phyloP scores from a whole-genome alignment of 2,888 invertebrate species.

The Limenitis arthemis region DNA sequence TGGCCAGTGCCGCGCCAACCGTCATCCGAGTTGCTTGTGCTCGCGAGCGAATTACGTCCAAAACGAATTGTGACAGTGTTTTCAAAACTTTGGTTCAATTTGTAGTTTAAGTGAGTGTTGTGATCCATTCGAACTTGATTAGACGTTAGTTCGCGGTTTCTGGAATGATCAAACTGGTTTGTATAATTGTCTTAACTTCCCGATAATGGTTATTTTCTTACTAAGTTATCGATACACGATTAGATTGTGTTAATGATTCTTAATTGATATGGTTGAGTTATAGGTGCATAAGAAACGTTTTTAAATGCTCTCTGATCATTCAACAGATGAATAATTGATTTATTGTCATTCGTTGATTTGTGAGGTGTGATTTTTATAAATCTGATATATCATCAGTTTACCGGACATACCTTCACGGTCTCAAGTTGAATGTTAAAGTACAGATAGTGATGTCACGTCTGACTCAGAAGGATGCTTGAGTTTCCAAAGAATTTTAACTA shows the following conservation, averaged over 20 bases:
- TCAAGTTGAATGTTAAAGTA: not conserved
- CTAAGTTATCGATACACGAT: constrained; percentile 5
- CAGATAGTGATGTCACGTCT: constrained; percentile 14
- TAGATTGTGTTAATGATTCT: constrained; percentile 6
- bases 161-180: constrained; percentile 65
- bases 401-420: no score
- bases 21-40: constrained; percentile 41
- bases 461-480: constrained; percentile 12
- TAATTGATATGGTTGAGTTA: not conserved
- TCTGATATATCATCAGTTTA: no score
- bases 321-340: no score
- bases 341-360: no score
- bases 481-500: constrained; percentile 12
- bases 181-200: constrained; percentile 28
- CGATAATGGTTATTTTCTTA: not conserved
- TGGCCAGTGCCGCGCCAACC: constrained; percentile 57
- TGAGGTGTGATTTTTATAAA: no score
- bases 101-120: constrained; percentile 66
- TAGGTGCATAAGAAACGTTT: no score
- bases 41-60: constrained; percentile 50
- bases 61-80: constrained; percentile 44
- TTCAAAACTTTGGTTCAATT: constrained; percentile 48
- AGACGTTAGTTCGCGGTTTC: constrained; percentile 45
- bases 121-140: constrained; percentile 59
- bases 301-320: no score